These are phyloP conservation scores for Amorpha juglandis DNA, from an alignment of 2,888 invertebrate species.

Conservation along the genomic window DNA sequence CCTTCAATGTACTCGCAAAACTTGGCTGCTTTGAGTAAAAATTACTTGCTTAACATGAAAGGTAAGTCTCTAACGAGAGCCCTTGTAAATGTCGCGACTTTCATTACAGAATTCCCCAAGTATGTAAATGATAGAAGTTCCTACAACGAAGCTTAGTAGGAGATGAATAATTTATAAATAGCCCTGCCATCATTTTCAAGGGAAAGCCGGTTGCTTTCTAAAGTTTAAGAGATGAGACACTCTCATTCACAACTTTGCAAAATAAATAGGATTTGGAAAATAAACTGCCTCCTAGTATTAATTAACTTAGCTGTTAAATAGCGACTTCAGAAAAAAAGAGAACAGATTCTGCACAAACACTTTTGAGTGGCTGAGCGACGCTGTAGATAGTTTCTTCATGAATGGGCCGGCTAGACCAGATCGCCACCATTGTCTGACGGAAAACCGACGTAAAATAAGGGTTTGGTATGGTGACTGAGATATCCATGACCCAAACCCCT, in stretches of 20 bases:
- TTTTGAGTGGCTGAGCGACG: too few species aligned
- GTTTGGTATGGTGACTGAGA: too few species aligned
- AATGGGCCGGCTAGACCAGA: too few species aligned
- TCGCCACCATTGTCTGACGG: too few species aligned
- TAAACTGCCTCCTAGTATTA: not conserved
- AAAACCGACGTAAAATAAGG: too few species aligned
- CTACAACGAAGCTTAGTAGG: slow-evolving; percentile 27
- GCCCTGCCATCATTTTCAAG: slow-evolving; percentile 30
- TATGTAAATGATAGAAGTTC: slow-evolving; percentile 42
- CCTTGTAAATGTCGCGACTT: slow-evolving; percentile 37
- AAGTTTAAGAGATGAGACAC: slow-evolving; percentile 10
- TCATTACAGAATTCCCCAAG: slow-evolving; percentile 39
- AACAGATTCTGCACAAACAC: too few species aligned
- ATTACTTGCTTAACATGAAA: slow-evolving; percentile 36
- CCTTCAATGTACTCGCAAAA: slow-evolving; percentile 4
- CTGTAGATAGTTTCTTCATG: too few species aligned
- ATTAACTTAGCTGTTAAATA: too few species aligned
- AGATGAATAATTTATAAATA: slow-evolving; percentile 31
- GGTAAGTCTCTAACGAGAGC: slow-evolving; percentile 34
- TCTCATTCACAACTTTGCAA: not conserved
- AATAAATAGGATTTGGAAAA: not conserved
- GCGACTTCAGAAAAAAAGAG: too few species aligned
- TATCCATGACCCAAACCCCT: too few species aligned
- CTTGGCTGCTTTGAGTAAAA: slow-evolving; percentile 28
- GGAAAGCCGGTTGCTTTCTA: slow-evolving; percentile 29